Base-by-base conservation (phyloP, 64 coral and sea anemone species). In the Stichodactyla mertensii region DNA sequence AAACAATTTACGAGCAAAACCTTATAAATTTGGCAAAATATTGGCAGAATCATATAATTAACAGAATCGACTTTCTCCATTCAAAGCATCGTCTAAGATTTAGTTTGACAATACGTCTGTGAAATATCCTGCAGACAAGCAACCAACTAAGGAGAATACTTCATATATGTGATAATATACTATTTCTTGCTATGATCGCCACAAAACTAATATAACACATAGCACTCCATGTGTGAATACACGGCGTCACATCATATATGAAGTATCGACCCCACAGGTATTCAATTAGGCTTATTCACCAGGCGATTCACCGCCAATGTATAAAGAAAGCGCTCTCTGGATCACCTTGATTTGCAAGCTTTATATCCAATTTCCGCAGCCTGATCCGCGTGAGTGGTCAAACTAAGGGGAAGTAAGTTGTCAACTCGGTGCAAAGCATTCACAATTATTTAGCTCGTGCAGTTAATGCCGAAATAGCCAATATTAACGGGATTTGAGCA, bases 281-380 rank as follows among this genome's bases (percentile, higher is more conserved):
- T 74, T 26, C 69, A 31, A 74, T 74, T 74, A 36, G 24, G 22
- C 69, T 74, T 12, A 74, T 74, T 74, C 69, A 74, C 69, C 4
- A 23, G 24, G 24, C 5, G 69, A 74, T 74, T 27, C 69, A 31
- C 69, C 69, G 69, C 69, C 24, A 31, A 74, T 27, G 69, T 31
- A 26, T 9, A 74, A 74, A 74, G 69, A 74, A 74, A 74, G 69
- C 10, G 69, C 69, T n/a, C 69, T 27, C 12, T 74, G 22, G 12
- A 74, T 31, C 69, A 74, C 69, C 69, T 74, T 74, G 69, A 74
- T 27, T 74, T 74, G 69, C 69, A 74, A 74, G 69, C 69, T 74
- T 74, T 74, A 27, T 26, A 74, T 74, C 69, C 69, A 74, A 74
- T 74, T 74, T 74, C 69, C 69, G 69, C 10, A 31, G n/a, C n/a